Conservation (phyloP, 2,797 vertebrate genomes). For the Sebastes miniatus region DNA sequence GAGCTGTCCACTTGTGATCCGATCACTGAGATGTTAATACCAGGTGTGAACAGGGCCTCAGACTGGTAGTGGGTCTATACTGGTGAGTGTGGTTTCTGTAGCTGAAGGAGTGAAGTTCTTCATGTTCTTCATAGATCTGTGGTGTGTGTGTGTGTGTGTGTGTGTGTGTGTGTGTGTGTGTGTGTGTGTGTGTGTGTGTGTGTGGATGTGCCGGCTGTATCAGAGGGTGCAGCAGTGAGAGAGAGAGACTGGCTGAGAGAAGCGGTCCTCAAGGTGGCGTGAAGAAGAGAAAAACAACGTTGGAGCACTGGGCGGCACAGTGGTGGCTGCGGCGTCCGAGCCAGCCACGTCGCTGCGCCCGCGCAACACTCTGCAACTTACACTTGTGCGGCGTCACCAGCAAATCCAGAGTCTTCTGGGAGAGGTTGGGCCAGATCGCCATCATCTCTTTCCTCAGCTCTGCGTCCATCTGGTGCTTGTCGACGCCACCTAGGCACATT, state of each 20-base stretch:
- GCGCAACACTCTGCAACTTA: slow-evolving; percentile 80
- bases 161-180: background rate
- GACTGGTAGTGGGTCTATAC: background rate
- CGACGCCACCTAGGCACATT: slow-evolving; percentile 74
- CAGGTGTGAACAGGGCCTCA: background rate
- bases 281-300: slow-evolving; percentile 64
- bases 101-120: too few relatives aligned
- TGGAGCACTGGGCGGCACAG: slow-evolving; percentile 54
- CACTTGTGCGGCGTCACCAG: slow-evolving; percentile 96
- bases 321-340: slow-evolving; percentile 37
- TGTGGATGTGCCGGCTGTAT: slow-evolving; percentile 66
- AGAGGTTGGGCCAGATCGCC: slow-evolving; percentile 97
- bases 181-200: slow-evolving; percentile 9
- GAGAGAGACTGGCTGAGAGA: slow-evolving; percentile 77
- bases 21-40: too few relatives aligned
- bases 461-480: slow-evolving; percentile 97
- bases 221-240: slow-evolving; percentile 83
- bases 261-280: slow-evolving; percentile 80
- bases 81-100: background rate
- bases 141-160: background rate
- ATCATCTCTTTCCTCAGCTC: slow-evolving; percentile 97
- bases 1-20: too few relatives aligned
- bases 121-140: too few relatives aligned
- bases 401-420: slow-evolving; percentile 94
- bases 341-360: slow-evolving; percentile 42